Conservation (phyloP, 2,113 vertebrate genomes). For the Opisthocomus hoazin region DNA sequence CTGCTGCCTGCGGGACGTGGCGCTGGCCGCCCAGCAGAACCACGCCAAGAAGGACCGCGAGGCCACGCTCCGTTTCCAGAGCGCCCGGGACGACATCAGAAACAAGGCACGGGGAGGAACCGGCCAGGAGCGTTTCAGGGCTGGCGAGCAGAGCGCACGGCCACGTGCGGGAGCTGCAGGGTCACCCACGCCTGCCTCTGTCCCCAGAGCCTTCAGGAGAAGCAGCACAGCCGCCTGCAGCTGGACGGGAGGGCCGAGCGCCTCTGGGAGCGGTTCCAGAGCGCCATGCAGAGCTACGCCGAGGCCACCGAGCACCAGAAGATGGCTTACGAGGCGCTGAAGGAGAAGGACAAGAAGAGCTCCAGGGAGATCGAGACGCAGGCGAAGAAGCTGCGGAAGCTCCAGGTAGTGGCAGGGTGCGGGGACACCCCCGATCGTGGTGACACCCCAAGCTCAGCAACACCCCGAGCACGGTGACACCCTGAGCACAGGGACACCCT, state of each 20-base stretch:
- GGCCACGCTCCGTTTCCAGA: slow-evolving; percentile 72
- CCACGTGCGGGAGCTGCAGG: rapidly evolving
- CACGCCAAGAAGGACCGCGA: slow-evolving; percentile 50
- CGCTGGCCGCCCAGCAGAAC: slow-evolving; percentile 67
- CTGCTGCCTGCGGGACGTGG: slow-evolving; percentile 67
- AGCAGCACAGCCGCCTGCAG: slow-evolving; percentile 70
- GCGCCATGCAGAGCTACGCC: slow-evolving; percentile 51
- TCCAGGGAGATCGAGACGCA: slow-evolving; percentile 74
- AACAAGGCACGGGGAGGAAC: slow-evolving; percentile 66
- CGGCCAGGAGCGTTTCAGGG: rapidly evolving
- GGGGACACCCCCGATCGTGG: rapidly evolving
- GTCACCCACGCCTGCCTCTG: not conserved
- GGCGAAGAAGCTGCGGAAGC: slow-evolving; percentile 73
- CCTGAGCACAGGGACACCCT: no score
- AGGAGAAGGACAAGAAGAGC: slow-evolving; percentile 71
- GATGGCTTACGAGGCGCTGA: slow-evolving; percentile 65
- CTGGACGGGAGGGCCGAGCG: slow-evolving; percentile 63
- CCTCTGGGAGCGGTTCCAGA: slow-evolving; percentile 74
- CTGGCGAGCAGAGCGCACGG: rapidly evolving
- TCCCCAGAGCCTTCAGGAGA: slow-evolving; percentile 75
- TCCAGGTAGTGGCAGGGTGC: slow-evolving; percentile 63
- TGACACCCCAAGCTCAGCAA: no score
- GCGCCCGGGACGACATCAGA: slow-evolving; percentile 75
- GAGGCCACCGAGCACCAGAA: slow-evolving; percentile 72
- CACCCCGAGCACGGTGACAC: no score